Conservation (phyloP, 2,888 invertebrate species). For the Drosophila sordidapex region DNA sequence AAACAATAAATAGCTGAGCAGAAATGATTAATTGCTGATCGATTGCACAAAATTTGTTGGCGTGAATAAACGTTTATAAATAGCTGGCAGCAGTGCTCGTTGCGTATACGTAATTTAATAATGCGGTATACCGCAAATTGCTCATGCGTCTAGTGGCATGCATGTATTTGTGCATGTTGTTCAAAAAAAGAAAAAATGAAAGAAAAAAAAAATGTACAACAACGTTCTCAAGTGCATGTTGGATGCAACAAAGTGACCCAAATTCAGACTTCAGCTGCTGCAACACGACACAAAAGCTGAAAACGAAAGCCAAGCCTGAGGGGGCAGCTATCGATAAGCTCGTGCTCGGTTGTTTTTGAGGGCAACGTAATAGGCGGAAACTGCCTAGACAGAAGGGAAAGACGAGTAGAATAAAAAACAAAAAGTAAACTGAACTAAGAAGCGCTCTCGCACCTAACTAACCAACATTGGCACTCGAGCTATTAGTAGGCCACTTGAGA, state of each 20-base stretch:
- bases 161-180: not conserved
- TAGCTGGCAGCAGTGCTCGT: conserved; percentile 29
- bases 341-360: conserved; percentile 32
- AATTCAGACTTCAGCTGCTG: conserved; percentile 31
- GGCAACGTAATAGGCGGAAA: conserved; percentile 55
- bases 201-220: not conserved
- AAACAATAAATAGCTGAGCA: not conserved
- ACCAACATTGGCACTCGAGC: conserved; percentile 60
- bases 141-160: conserved; percentile 37
- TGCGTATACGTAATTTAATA: conserved; percentile 56
- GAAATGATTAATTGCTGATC: conserved; percentile 6
- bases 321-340: conserved; percentile 45
- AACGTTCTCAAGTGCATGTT: conserved; percentile 26
- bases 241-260: conserved; percentile 56
- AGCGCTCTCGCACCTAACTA: conserved; percentile 29
- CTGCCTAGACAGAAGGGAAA: conserved; percentile 34
- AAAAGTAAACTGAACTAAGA: conserved; percentile 6
- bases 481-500: conserved; percentile 77
- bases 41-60: not conserved
- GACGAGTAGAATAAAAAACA: not conserved
- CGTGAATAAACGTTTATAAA: conserved; percentile 18
- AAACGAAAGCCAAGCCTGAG: conserved; percentile 51
- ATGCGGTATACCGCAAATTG: conserved; percentile 33
- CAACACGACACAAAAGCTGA: conserved; percentile 35
- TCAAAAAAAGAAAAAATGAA: not conserved